Conservation (phyloP, 2,797 vertebrate genomes). For the Gymnopithys bicolor region DNA sequence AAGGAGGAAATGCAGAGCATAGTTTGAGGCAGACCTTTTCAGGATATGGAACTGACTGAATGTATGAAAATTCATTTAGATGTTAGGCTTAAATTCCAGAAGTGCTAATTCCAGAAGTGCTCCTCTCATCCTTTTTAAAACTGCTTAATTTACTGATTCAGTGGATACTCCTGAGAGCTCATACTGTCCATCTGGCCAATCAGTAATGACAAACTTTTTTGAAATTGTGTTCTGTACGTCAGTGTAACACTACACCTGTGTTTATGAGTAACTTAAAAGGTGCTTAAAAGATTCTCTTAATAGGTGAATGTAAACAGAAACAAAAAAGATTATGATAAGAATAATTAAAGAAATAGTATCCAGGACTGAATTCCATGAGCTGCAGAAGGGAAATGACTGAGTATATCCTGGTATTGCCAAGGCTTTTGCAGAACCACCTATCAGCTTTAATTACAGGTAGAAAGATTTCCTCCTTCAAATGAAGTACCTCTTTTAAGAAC, state of each 20-base stretch:
- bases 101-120: background rate
- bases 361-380: background rate
- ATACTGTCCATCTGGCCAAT: background rate
- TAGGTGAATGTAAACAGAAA: background rate
- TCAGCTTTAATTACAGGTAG: background rate
- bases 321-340: background rate
- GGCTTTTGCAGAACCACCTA: background rate
- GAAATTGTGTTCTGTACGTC: background rate
- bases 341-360: background rate
- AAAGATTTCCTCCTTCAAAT: constrained; percentile 21
- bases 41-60: background rate
- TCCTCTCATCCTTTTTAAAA: background rate
- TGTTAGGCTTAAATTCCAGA: background rate
- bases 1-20: background rate
- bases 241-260: background rate
- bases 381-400: background rate
- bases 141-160: background rate
- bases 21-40: background rate
- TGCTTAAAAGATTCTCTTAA: background rate
- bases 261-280: background rate
- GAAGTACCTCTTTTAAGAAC: background rate
- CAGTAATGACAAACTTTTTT: background rate
- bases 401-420: background rate
- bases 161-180: background rate
- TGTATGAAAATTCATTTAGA: background rate